phyloP scores from a whole-genome alignment of 2,888 invertebrate genomes.

The Galeopsomyia nigrocyanea region DNA sequence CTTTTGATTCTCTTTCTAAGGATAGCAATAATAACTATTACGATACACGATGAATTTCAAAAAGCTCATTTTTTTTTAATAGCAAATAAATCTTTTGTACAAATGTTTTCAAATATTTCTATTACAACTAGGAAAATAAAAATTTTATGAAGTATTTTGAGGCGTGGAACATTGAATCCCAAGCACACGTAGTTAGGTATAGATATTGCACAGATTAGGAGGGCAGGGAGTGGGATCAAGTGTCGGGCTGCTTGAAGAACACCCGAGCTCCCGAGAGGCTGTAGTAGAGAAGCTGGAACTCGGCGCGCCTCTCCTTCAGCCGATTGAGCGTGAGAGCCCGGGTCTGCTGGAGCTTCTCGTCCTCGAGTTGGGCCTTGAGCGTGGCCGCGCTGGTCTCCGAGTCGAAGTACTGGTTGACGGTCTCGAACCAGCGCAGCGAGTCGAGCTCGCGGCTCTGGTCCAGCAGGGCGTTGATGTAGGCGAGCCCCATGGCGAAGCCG shows the following conservation, averaged over 20 bases:
- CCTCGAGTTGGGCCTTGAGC: conserved; percentile 73
- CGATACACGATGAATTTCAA: conserved; percentile 10
- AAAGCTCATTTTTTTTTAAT: conserved; percentile 29
- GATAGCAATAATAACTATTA: conserved; percentile 25
- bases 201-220: too few species aligned
- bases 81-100: conserved; percentile 38
- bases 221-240: conserved; percentile 19
- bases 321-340: conserved; percentile 90
- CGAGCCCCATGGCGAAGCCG: conserved; percentile 96
- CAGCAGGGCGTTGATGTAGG: conserved; percentile 91
- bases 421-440: conserved; percentile 95
- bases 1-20: conserved; percentile 15
- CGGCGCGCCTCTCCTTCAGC: conserved; percentile 72
- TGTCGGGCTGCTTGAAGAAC: conserved; percentile 82
- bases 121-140: conserved; percentile 41
- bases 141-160: conserved; percentile 1
- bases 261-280: conserved; percentile 95
- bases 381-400: conserved; percentile 76
- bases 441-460: conserved; percentile 89
- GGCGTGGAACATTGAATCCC: too few species aligned
- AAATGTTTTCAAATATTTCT: conserved; percentile 34
- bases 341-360: conserved; percentile 93
- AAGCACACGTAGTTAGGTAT: too few species aligned
- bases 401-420: conserved; percentile 81
- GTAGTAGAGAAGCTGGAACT: conserved; percentile 91